phyloP scores from a whole-genome alignment of 2,113 vertebrate species.

The Anguilla rostrata region DNA sequence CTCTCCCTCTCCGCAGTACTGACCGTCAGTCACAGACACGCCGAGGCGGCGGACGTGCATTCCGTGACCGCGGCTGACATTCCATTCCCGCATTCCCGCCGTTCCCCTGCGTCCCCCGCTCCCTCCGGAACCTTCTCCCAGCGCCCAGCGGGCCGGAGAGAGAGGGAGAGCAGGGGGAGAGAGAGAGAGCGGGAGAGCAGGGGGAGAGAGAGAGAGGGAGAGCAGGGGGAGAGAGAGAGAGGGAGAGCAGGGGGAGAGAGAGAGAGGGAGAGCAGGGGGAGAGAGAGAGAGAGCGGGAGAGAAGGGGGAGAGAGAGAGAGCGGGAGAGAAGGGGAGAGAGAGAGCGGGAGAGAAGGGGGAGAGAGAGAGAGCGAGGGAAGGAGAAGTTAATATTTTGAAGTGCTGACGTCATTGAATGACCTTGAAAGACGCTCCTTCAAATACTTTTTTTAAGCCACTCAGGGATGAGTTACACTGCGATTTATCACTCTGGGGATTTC shows the following conservation, averaged over 20 bases:
- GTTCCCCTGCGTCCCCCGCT: not conserved
- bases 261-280: not conserved
- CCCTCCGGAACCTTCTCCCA: not conserved
- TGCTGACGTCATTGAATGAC: not conserved
- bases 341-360: too few relatives aligned
- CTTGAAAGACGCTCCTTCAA: not conserved
- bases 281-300: too few relatives aligned
- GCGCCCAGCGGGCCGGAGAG: too few relatives aligned
- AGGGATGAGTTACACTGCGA: not conserved
- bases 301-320: too few relatives aligned
- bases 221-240: not conserved
- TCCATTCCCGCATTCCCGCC: not conserved
- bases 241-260: too few relatives aligned
- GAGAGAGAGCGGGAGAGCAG: too few relatives aligned
- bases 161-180: too few relatives aligned
- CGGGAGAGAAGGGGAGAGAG: too few relatives aligned
- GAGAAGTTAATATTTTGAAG: not conserved
- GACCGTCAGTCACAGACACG: not conserved
- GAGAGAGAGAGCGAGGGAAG: not conserved
- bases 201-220: too few relatives aligned
- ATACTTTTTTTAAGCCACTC: not conserved
- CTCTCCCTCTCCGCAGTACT: not conserved
- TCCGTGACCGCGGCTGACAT: not conserved
- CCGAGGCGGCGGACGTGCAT: not conserved
- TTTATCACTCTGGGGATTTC: not conserved